These are phyloP conservation scores for Cryptocheilus praepositus DNA, from an alignment of 2,888 invertebrate genomes.

Conservation along the genomic window DNA sequence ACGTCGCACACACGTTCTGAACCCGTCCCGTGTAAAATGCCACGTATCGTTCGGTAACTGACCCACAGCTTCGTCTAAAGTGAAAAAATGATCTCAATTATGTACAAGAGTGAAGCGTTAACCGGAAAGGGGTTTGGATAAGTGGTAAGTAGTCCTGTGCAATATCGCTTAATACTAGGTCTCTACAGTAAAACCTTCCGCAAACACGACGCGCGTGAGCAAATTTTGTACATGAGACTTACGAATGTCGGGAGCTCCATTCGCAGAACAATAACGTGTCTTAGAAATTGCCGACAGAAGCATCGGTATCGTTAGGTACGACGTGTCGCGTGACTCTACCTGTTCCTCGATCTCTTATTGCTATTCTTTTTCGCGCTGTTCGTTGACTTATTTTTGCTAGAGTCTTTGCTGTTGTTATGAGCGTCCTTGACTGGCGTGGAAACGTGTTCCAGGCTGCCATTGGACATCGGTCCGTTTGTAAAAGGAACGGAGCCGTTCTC, in stretches of 20 bases:
- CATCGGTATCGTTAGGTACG: not conserved
- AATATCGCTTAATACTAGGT: too few species aligned
- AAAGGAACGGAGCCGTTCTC: slow-evolving; percentile 64
- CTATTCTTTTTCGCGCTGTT: slow-evolving; percentile 84
- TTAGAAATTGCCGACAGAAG: not conserved
- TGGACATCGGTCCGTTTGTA: slow-evolving; percentile 70
- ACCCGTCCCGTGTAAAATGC: not conserved
- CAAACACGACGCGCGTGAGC: too few species aligned
- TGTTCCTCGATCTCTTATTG: slow-evolving; percentile 89
- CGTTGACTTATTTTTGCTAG: slow-evolving; percentile 73
- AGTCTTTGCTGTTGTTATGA: slow-evolving; percentile 74
- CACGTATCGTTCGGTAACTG: slow-evolving; percentile 8
- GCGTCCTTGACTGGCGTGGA: slow-evolving; percentile 77
- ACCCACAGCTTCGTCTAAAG: slow-evolving; percentile 5
- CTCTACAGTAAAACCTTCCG: slow-evolving; percentile 7
- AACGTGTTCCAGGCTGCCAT: slow-evolving; percentile 81
- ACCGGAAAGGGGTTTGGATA: too few species aligned
- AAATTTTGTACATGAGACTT: slow-evolving; percentile 9
- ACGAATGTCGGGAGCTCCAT: not conserved
- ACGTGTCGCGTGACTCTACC: slow-evolving; percentile 76
- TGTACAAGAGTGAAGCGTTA: slow-evolving; percentile 5
- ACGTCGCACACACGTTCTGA: too few species aligned
- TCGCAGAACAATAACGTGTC: not conserved
- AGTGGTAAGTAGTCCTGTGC: too few species aligned
- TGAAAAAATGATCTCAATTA: slow-evolving; percentile 5